Base-by-base conservation (phyloP, 1,140 invertebrate species). In the Drosophila pandora region DNA sequence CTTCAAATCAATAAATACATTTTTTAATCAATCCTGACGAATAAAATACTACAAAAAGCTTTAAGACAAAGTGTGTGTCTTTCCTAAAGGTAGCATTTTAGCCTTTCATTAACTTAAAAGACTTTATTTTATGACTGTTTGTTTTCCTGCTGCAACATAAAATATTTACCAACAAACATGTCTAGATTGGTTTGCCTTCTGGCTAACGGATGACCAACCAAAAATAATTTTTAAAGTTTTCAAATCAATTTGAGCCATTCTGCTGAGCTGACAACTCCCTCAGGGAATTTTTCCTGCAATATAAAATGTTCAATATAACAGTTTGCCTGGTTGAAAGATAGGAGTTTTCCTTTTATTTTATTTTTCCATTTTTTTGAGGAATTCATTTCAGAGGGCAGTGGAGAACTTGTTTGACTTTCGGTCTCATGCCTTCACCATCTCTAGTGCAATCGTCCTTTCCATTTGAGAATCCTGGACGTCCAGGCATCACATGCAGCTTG, bases 381-480 rank as follows among this genome's bases (percentile, higher is more conserved):
- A 72, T 78, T 60, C 55, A 78, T 72, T 78, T 53, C 45, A 45
- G 23, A 43, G 9, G 39, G 60, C 67, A 43, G 49, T 43, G 10
- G 3, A 30, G 13, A 63, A 28, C 9, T 30, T 43, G 13, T 39
- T 54, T 45, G 39, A 52, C 41, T 45, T 55, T 37, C 8, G 10
- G 34, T 12, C 9, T 37, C 34, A 10, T 37, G 34, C 34, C 34
- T 12, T 3, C 10, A n/a, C 9, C 8, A 10, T 32, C 7, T 12
- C 12, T 6, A 25, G 25, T 25, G 25, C 25, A 25, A 25, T 25
- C 25, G 25, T 25, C 25, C 25, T 25, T 41, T n/a, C n/a, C 39
- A 41, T 41, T n/a, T 13, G 13, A 13, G 39, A 41, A 47, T 47
- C 50, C 21, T 22, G 32, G 53, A 37, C 56, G 65, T 80, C 49